Evolutionary conservation across 2,113 vertebrate genomes (phyloP), one percentile per base, ranked within the genome.

Genomic region (Vulpes lagopus): DNA sequence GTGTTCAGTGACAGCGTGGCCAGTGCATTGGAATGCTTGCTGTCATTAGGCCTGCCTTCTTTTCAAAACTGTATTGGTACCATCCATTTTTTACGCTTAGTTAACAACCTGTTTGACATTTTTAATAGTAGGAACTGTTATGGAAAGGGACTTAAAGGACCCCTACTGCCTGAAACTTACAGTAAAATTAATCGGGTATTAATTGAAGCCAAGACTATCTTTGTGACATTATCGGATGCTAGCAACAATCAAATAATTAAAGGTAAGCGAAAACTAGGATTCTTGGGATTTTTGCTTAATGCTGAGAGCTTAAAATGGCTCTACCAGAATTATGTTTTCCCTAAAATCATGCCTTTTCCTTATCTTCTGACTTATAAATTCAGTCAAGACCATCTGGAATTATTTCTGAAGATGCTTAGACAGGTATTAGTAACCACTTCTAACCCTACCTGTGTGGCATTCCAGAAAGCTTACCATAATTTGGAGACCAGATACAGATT

Each of bases 231-330:
- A 84, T 98, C 22, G 0, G 98, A 98, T 60, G 91, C 90, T 27
- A 16, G 12, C 49, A 98, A 97, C 69, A 98, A 92, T 86, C 76
- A 81, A 2, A 5, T 98, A 65, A 89, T 98, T 62, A 97, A 98
- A 92, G 96, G 98, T 81, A 98, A 98, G 82, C 95, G 97, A 51
- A 98, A 67, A 94, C 92, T 98, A 30, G 98, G 98, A 60, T 98
- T 98, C 91, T 35, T 98, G 96, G 98, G 98, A 82, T 97, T 98
- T 80, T 89, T 98, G 87, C 97, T 99, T 65, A 98, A 98, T 17
- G 96, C 96, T 0, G 97, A 98, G 96, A 99, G 98, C 83, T 94
- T 99, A 59, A 97, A 96, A 71, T 99, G 98, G 98, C 96, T 98
- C 80, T 98, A 92, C 19, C 94, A 93, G 86, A 98, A 96, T 57